Evolutionary conservation across 2,797 vertebrate genomes (phyloP).

Genomic region (Bradypus variegatus): DNA sequence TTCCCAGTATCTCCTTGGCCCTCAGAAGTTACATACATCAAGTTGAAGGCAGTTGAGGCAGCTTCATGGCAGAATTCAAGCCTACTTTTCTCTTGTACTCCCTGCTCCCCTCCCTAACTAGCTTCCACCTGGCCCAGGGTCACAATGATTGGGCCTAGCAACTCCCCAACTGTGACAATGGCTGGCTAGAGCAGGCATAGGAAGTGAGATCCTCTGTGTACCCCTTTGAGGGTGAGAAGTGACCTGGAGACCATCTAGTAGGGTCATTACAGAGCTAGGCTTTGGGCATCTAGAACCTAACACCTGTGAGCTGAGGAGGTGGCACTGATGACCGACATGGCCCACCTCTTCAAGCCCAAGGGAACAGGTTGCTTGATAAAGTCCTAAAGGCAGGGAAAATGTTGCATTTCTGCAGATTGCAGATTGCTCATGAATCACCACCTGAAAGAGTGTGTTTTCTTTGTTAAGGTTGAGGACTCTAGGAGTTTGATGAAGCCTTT

Average conservation of each 20-base stretch:
- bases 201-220: background rate
- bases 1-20: background rate
- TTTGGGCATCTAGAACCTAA: background rate
- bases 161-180: background rate
- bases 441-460: background rate
- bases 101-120: background rate
- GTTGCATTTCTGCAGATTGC: background rate
- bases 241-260: too few species aligned
- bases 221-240: background rate
- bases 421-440: background rate
- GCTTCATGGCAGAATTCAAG: background rate
- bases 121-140: background rate
- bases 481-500: background rate
- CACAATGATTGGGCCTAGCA: background rate
- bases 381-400: background rate
- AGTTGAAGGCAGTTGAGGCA: background rate
- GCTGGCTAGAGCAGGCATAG: background rate
- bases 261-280: background rate
- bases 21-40: background rate
- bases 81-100: background rate
- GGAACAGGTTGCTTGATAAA: background rate
- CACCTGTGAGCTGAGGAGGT: background rate
- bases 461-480: background rate
- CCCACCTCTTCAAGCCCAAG: background rate
- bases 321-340: background rate